Evolutionary conservation across 2,888 invertebrate species (phyloP).

Genomic region (Mesochorus sp.): DNA sequence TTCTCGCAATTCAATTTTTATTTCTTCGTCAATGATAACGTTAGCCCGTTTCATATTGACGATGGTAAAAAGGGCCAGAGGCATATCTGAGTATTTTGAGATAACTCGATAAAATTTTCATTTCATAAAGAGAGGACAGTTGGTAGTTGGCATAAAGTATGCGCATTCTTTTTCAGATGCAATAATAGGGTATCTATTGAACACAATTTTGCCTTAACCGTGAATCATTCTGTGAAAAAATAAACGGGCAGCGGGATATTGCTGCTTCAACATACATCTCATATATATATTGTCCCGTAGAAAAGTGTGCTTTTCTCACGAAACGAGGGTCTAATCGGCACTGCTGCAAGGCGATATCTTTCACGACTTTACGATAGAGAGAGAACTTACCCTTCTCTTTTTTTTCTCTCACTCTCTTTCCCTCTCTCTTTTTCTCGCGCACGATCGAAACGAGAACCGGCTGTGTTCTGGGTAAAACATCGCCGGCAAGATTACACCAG

Average conservation of each 20-base stretch:
- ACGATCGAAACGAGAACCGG: conserved; percentile 57
- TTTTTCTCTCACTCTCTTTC: conserved; percentile 53
- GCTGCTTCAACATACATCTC: not conserved
- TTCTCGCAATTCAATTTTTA: no score
- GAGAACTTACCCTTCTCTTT: not conserved
- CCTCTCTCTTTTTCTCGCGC: conserved; percentile 1
- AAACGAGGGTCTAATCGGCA: conserved; percentile 77
- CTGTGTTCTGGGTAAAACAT: conserved; percentile 73
- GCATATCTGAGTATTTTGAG: not conserved
- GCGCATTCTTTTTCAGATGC: not conserved
- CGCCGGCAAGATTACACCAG: conserved; percentile 76
- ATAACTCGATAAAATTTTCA: not conserved
- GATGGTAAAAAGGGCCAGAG: no score
- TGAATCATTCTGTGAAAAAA: conserved; percentile 17
- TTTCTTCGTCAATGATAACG: no score
- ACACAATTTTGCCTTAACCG: not conserved
- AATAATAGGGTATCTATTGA: conserved; percentile 22
- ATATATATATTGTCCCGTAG: conserved; percentile 6
- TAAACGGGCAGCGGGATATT: conserved; percentile 7
- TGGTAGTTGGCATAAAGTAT: conserved; percentile 8
- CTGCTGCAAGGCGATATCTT: conserved; percentile 70
- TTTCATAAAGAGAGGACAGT: not conserved
- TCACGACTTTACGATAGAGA: conserved; percentile 72
- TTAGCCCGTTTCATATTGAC: no score
- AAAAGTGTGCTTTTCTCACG: conserved; percentile 65